Conservation (phyloP, 2,113 vertebrate genomes). For the Hippocampus comes region DNA sequence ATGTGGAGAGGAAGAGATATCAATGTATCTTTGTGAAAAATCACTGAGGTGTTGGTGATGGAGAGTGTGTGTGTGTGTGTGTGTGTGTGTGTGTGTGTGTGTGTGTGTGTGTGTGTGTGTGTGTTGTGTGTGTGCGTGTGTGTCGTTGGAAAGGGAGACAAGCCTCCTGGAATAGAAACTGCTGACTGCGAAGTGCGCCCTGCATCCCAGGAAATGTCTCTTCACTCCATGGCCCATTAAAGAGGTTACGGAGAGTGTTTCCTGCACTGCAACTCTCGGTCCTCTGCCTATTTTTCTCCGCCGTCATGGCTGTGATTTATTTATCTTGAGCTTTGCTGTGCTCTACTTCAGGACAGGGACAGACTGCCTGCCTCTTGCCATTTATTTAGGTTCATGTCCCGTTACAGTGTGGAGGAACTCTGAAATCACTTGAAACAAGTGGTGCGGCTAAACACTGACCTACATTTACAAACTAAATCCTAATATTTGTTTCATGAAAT, state of each 20-base stretch:
- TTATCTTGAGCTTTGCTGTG: constrained; percentile 23
- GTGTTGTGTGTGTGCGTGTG: not conserved
- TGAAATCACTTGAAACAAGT: no score
- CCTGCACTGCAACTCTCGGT: constrained; percentile 29
- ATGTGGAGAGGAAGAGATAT: constrained; percentile 39
- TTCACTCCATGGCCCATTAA: constrained; percentile 49
- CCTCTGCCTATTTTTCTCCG: constrained; percentile 19
- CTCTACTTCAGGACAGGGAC: constrained; percentile 15
- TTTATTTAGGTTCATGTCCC: not conserved
- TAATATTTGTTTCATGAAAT: no score
- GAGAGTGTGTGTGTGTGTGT: not conserved
- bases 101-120: no score
- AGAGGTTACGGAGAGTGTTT: constrained; percentile 38
- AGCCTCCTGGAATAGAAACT: constrained; percentile 62
- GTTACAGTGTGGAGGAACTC: not conserved
- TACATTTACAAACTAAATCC: no score
- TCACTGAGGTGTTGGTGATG: not conserved
- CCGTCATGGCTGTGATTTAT: constrained; percentile 44
- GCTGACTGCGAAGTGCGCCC: constrained; percentile 54
- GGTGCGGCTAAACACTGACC: no score
- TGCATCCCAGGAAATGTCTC: constrained; percentile 38
- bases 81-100: not conserved
- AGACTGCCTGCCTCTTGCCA: not conserved
- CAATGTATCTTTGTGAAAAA: constrained; percentile 44
- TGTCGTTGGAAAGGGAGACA: constrained; percentile 1